These are phyloP conservation scores for Caenorhabditis sp. DNA, from an alignment of 2,888 invertebrate genomes.

Conservation along the genomic window DNA sequence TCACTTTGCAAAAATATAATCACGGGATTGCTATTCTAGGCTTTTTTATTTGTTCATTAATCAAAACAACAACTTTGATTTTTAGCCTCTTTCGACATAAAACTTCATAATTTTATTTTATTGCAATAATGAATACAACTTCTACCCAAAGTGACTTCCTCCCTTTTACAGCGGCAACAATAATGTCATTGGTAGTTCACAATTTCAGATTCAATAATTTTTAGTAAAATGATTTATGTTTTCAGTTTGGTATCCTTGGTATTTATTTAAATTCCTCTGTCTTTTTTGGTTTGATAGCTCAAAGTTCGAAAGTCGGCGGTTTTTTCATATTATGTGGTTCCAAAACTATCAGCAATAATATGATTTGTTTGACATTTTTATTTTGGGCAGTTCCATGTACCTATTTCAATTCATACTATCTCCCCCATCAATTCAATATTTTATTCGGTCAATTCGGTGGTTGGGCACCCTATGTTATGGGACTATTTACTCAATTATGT, in stretches of 20 bases:
- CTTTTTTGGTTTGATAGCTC: slow-evolving; percentile 1
- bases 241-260: neutral
- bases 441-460: slow-evolving; percentile 7
- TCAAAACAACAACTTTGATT: too few relatives aligned
- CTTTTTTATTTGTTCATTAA: slow-evolving; percentile 6
- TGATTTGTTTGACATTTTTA: slow-evolving; percentile 9
- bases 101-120: too few relatives aligned
- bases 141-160: too few relatives aligned
- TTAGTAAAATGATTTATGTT: too few relatives aligned
- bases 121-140: too few relatives aligned
- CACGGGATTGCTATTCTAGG: slow-evolving; percentile 1
- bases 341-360: slow-evolving; percentile 14
- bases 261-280: neutral
- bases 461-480: slow-evolving; percentile 9
- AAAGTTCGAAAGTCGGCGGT: neutral
- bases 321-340: slow-evolving; percentile 9
- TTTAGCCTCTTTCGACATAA: too few relatives aligned
- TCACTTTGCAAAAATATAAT: neutral
- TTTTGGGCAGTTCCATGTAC: slow-evolving; percentile 16
- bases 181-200: too few relatives aligned
- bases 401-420: slow-evolving; percentile 3
- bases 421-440: slow-evolving; percentile 8
- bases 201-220: too few relatives aligned
- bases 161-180: too few relatives aligned
- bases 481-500: slow-evolving; percentile 9